Evolutionary conservation across 2,888 invertebrate genomes (phyloP), one percentile per base, ranked within the genome.

Genomic region (Patella caerulea): DNA sequence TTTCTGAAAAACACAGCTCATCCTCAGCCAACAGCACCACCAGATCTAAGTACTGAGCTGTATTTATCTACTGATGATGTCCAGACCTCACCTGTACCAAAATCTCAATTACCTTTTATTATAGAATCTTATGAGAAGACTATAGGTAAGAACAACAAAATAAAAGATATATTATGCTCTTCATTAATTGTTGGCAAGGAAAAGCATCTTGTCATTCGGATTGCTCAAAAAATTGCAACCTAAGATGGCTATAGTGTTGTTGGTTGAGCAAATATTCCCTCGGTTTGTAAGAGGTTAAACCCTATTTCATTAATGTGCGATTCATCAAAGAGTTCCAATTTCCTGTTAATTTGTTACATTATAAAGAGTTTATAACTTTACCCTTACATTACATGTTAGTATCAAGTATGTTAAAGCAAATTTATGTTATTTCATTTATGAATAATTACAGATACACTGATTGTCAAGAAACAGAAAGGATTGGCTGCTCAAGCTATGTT

Each of bases 401-500:
- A 19, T 15, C n/a, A 12, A 17, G 3, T 19, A 45, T 29, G 72
- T 72, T 72, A 17, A 29, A 24, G 11, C 9, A 15, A 45, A 19
- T 72, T 29, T 45, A 45, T 15, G n/a, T 12, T 17, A 54, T 75
- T 15, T 75, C 14, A 19, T 75, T 65, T 19, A 24, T 74, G 29
- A 72, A 75, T 59, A 71, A 53, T 82, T 86, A 9, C 82, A 90
- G 91, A 91, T 56, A 86, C 91, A 84, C 79, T 91, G 75, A 76
- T 88, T 72, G 88, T 89, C 72, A 89, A 89, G 79, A 88, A 89
- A 73, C 86, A 90, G 84, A 89, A 84, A 75, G 88, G 88, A 45
- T 83, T 91, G 29, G 88, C 90, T 29, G 90, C 90, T 14, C 91
- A 92, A 77, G 91, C 91, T 11, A 88, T 90, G 88, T 87, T 88